Base-by-base conservation (phyloP, 2,888 invertebrate genomes). In the Callyntrura sp. region DNA sequence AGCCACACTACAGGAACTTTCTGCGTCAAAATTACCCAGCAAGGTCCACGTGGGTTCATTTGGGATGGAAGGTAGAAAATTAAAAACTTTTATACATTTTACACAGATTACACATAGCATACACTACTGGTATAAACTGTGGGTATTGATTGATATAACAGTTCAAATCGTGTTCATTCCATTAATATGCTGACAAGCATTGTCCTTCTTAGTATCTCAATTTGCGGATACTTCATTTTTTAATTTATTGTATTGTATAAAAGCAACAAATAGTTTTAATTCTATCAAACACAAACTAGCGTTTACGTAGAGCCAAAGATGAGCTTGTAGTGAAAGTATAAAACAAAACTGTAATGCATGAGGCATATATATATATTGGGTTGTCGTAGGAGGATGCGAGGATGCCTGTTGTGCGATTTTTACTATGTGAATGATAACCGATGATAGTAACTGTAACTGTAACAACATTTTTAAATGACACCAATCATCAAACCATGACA, bases 1-100 rank as follows among this genome's bases (percentile, higher is more conserved):
- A 98, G 98, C 60, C 96, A 97, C 92, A 97, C 98, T 95, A 98
- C 98, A 25, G 99, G 99, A 8, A 98, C 98, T 1, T 99, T 99
- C 95, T 99, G 99, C 94, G 98, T 98, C 96, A 99, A 99, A 95
- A 96, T 98, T 28, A 97, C 98, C 0, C 98, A 98, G 94, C 99
- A 99, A 94, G 97, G 99, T 89, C 98, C 98, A 0, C 96, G 97
- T 94, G 98, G 98, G 92, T 98, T 98, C 94, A 97, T 98, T 94
- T 99, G 99, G 93, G 93, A 93, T 89, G 93, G 93, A 57, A 92
- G 93, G 93, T 92, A 51, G 11, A n/a, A 28, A 25, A 79, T 0
- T 62, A 12, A 55, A 60, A 20, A 57, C 55, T 83, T 35, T 70
- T 85, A 9, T 55, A 73, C 17, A 28, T 45, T 28, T 35, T 12